Evolutionary conservation across 1,140 invertebrate genomes (phyloP).

Genomic region (Trichogramma pretiosum): DNA sequence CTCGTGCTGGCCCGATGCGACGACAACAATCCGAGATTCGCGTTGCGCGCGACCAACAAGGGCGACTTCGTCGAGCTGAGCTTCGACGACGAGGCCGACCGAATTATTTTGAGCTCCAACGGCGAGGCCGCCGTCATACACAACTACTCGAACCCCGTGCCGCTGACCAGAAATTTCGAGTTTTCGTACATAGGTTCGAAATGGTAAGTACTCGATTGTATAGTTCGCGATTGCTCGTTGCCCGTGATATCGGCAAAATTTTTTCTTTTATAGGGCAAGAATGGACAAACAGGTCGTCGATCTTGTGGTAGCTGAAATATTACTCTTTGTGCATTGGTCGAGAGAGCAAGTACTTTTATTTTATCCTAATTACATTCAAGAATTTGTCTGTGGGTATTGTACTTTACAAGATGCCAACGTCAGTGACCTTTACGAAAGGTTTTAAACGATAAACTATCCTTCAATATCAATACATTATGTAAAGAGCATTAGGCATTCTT

Average conservation of each 20-base stretch:
- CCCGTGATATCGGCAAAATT: no score
- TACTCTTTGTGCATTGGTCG: conserved; percentile 38
- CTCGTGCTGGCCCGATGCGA: conserved; percentile 38
- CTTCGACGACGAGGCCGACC: conserved; percentile 35
- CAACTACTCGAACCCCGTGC: conserved; percentile 31
- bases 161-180: conserved; percentile 28
- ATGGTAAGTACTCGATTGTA: conserved; percentile 26
- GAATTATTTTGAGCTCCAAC: conserved; percentile 30
- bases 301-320: conserved; percentile 31
- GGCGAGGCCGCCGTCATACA: conserved; percentile 28
- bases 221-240: no score
- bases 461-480: not conserved
- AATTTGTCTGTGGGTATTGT: conserved; percentile 40
- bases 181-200: conserved; percentile 34
- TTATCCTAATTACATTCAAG: conserved; percentile 39
- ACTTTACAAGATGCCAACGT: conserved; percentile 22
- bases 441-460: conserved; percentile 10
- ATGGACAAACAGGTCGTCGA: conserved; percentile 32
- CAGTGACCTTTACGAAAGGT: conserved; percentile 26
- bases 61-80: conserved; percentile 28
- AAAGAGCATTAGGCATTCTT: not conserved
- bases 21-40: conserved; percentile 35
- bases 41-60: conserved; percentile 28
- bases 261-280: conserved; percentile 31
- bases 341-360: conserved; percentile 38